phyloP scores from a whole-genome alignment of 2,797 vertebrate species.

The Periophthalmus magnuspinnatus region DNA sequence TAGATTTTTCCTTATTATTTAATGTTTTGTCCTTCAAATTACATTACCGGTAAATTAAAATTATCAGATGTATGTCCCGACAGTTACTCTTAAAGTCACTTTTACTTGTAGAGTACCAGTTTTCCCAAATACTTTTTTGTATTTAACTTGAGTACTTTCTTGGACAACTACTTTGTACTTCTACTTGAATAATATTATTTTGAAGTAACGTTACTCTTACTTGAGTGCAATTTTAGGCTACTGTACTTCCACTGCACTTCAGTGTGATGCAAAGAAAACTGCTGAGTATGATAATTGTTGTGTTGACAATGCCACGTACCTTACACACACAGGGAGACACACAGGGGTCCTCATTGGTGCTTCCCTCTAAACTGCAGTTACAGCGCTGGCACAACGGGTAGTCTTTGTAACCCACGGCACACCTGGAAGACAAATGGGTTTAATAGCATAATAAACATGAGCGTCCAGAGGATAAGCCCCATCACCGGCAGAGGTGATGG shows the following conservation, averaged over 20 bases:
- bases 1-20: too few species aligned
- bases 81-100: too few species aligned
- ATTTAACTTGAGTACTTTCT: too few species aligned
- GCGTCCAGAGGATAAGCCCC: conserved; percentile 11
- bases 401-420: conserved; percentile 86
- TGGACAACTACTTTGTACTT: too few species aligned
- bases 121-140: too few species aligned
- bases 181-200: too few species aligned
- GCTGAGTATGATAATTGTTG: not conserved
- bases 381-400: conserved; percentile 88
- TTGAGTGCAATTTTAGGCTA: too few species aligned
- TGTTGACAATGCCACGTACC: conserved; percentile 68
- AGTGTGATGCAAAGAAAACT: not conserved
- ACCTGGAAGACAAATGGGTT: conserved; percentile 66
- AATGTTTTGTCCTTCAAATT: too few species aligned
- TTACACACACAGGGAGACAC: conserved; percentile 89
- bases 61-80: too few species aligned
- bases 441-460: conserved; percentile 43
- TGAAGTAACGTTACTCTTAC: too few species aligned
- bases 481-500: not conserved
- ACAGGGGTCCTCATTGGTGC: conserved; percentile 88
- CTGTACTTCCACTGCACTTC: not conserved
- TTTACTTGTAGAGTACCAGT: too few species aligned
- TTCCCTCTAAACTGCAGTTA: conserved; percentile 88
- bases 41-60: too few species aligned